Conservation (phyloP, 2,888 invertebrate genomes). For the Lamellibrachia satsuma region DNA sequence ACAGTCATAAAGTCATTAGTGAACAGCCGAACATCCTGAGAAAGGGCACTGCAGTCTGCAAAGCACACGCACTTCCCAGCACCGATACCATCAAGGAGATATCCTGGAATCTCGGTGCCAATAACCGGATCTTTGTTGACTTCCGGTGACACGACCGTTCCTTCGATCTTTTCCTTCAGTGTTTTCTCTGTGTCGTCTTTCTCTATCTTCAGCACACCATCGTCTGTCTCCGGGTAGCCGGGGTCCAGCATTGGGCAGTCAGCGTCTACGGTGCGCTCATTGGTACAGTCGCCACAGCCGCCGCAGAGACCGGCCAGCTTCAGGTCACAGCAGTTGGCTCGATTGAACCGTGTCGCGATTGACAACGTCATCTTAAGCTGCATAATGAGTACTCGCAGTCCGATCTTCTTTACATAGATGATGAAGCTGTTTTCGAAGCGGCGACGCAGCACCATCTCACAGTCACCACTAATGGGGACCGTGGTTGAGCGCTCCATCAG, state of each 20-base stretch:
- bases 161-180: not conserved
- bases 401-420: not conserved
- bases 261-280: not conserved
- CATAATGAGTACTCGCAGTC: not conserved
- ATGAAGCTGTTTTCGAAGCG: not conserved
- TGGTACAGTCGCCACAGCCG: not conserved
- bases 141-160: not conserved
- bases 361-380: constrained; percentile 22
- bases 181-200: not conserved
- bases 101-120: not conserved
- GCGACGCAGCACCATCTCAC: not conserved
- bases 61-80: constrained; percentile 41
- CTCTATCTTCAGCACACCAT: not conserved
- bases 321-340: not conserved
- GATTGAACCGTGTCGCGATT: not conserved
- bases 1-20: constrained; percentile 32
- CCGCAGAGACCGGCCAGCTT: constrained; percentile 21
- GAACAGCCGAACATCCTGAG: constrained; percentile 30
- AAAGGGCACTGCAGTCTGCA: constrained; percentile 39
- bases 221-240: not conserved
- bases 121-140: not conserved
- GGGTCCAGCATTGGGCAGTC: not conserved
- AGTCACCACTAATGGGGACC: not conserved
- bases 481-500: not conserved
- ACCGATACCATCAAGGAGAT: constrained; percentile 28